Percentiles rank a stretch among this genome's conserved stretches.
Evolutionary conservation across 2,797 vertebrate species (phyloP).

Genomic region (Sebastolobus alascanus): DNA sequence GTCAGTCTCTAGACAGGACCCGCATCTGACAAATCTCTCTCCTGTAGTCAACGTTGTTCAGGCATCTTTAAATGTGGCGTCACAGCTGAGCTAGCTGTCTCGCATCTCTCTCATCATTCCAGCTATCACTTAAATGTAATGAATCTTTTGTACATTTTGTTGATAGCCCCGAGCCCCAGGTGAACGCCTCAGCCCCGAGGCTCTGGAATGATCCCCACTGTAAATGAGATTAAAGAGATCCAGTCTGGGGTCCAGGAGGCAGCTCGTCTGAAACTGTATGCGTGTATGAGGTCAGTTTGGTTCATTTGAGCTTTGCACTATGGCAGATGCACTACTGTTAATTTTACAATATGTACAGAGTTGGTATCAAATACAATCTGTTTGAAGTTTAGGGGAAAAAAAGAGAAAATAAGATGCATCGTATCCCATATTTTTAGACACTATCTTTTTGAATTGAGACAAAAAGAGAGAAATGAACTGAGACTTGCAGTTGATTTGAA

Average conservation of each 20-base stretch:
- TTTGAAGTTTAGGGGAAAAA: slow-evolving; percentile 32
- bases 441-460: slow-evolving; percentile 74
- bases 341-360: slow-evolving; percentile 62
- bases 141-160: slow-evolving; percentile 79
- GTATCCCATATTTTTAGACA: slow-evolving; percentile 80
- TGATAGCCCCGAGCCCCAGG: slow-evolving; percentile 55
- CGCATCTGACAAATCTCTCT: slow-evolving; percentile 48
- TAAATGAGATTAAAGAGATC: slow-evolving; percentile 71
- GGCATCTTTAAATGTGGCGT: slow-evolving; percentile 52
- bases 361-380: slow-evolving; percentile 65
- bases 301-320: slow-evolving; percentile 75
- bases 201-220: slow-evolving; percentile 56
- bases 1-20: slow-evolving; percentile 44
- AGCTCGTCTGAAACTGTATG: slow-evolving; percentile 43
- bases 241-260: slow-evolving; percentile 54
- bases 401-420: slow-evolving; percentile 55
- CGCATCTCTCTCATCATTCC: slow-evolving; percentile 46
- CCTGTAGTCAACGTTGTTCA: slow-evolving; percentile 26
- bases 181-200: slow-evolving; percentile 44
- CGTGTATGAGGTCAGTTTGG: slow-evolving; percentile 53
- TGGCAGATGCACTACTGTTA: slow-evolving; percentile 70
- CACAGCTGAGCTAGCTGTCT: slow-evolving; percentile 34
- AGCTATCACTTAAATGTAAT: slow-evolving; percentile 54
- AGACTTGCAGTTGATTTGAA: slow-evolving; percentile 67
- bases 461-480: slow-evolving; percentile 44